Percentiles rank a stretch among this genome's conserved stretches.
Evolutionary conservation across 2,113 vertebrate species (phyloP).

Genomic region (Hipposideros armiger): DNA sequence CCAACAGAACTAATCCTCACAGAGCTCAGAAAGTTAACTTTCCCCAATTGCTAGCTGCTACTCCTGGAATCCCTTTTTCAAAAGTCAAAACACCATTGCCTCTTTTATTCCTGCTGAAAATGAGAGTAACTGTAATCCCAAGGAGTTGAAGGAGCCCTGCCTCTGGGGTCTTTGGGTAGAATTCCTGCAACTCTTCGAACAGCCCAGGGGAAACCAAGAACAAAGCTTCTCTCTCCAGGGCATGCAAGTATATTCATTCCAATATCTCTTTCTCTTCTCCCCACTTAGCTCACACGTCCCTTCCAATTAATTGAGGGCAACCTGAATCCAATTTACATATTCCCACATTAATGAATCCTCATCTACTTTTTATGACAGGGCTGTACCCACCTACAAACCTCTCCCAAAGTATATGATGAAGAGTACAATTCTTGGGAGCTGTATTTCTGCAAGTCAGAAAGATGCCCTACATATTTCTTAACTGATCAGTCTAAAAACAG

Average conservation of each 20-base stretch:
- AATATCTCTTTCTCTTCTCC: background rate
- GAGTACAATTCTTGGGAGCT: slow-evolving; percentile 25
- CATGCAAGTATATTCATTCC: background rate
- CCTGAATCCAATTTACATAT: slow-evolving; percentile 54
- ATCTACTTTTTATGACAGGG: slow-evolving; percentile 19
- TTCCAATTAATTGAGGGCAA: slow-evolving; percentile 28
- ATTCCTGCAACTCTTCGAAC: background rate
- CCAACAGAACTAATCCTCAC: background rate
- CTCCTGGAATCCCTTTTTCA: background rate
- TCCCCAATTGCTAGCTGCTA: background rate
- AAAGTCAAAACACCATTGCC: background rate
- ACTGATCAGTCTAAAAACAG: slow-evolving; percentile 81
- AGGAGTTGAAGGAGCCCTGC: background rate
- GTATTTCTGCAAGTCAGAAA: slow-evolving; percentile 63
- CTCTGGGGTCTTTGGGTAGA: slow-evolving; percentile 44
- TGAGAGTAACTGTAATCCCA: background rate
- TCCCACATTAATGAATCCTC: slow-evolving; percentile 38
- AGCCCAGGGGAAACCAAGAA: slow-evolving; percentile 35
- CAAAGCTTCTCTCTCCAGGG: slow-evolving; percentile 21
- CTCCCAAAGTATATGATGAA: slow-evolving; percentile 15
- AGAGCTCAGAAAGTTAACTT: slow-evolving; percentile 31
- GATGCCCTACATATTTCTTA: slow-evolving; percentile 78
- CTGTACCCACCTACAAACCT: background rate
- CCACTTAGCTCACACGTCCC: background rate
- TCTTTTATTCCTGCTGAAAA: slow-evolving; percentile 6